Percentiles rank a stretch among this genome's conserved stretches.
Evolutionary conservation across 2,888 invertebrate species (phyloP).

Genomic region (Resseliella maxima): DNA sequence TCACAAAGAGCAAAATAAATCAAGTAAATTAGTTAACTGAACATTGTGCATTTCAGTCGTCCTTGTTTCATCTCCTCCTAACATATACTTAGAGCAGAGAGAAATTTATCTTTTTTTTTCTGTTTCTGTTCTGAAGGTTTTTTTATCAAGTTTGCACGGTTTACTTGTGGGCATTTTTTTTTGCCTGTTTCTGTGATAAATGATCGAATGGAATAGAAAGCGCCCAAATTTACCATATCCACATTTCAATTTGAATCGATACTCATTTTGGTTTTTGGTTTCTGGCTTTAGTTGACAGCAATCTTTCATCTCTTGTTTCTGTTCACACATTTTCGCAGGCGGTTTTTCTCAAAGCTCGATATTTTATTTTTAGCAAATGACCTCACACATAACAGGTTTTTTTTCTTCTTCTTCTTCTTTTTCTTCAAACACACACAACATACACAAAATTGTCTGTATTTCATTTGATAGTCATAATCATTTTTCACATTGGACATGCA

Average conservation of each 20-base stretch:
- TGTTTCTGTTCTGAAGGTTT: not conserved
- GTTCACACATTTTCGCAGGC: not conserved
- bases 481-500: not conserved
- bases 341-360: not conserved
- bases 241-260: constrained; percentile 22
- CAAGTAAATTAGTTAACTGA: constrained; percentile 41
- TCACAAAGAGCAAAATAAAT: not conserved
- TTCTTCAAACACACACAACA: not conserved
- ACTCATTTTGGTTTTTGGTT: not conserved
- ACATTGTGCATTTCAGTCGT: not conserved
- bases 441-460: not conserved
- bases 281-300: constrained; percentile 29
- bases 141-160: not conserved
- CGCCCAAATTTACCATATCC: not conserved
- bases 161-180: not conserved
- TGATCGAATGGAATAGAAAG: not conserved
- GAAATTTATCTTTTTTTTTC: too few relatives aligned
- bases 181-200: not conserved
- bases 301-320: constrained; percentile 4
- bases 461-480: constrained; percentile 15
- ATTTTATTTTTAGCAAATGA: constrained; percentile 26
- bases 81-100: too few relatives aligned
- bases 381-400: not conserved
- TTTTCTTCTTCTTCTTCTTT: not conserved
- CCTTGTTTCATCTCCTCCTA: not conserved